Evolutionary conservation across 1,140 invertebrate species (phyloP).

Genomic region (Ladona fulva): DNA sequence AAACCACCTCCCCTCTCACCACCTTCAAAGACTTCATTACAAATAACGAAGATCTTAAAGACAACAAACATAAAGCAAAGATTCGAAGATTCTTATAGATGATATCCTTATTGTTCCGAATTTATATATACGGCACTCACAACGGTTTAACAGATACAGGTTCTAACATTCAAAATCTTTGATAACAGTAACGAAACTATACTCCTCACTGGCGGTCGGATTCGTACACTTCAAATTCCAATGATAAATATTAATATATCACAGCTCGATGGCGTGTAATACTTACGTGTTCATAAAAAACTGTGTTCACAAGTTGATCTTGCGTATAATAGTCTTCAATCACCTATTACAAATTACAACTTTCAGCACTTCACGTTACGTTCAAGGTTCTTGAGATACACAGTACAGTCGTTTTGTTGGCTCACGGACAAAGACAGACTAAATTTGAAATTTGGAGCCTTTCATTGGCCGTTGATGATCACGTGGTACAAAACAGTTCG

Average conservation of each 20-base stretch:
- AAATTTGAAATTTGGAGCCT: not conserved
- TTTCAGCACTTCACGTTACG: not conserved
- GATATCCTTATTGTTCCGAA: too few species aligned
- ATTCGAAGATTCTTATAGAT: too few species aligned
- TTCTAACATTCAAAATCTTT: not conserved
- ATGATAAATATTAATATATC: not conserved
- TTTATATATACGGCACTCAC: too few species aligned
- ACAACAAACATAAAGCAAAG: too few species aligned
- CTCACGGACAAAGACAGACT: slow-evolving; percentile 2
- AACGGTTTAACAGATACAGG: too few species aligned
- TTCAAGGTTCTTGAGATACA: slow-evolving; percentile 6
- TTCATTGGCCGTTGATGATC: not conserved
- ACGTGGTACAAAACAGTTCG: not conserved
- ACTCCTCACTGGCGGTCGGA: slow-evolving; percentile 1
- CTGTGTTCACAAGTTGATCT: not conserved
- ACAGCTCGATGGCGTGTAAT: not conserved
- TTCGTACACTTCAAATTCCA: slow-evolving; percentile 6
- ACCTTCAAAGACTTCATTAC: not conserved
- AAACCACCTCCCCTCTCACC: slow-evolving; percentile 1
- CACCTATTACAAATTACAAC: not conserved
- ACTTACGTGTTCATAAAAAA: not conserved
- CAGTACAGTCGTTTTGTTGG: slow-evolving; percentile 8
- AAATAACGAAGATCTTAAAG: not conserved
- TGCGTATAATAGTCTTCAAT: not conserved
- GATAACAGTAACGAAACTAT: slow-evolving; percentile 10